These are phyloP conservation scores for Rhynchonema sp. DNA, from an alignment of 2,888 invertebrate species.

Conservation along the genomic window DNA sequence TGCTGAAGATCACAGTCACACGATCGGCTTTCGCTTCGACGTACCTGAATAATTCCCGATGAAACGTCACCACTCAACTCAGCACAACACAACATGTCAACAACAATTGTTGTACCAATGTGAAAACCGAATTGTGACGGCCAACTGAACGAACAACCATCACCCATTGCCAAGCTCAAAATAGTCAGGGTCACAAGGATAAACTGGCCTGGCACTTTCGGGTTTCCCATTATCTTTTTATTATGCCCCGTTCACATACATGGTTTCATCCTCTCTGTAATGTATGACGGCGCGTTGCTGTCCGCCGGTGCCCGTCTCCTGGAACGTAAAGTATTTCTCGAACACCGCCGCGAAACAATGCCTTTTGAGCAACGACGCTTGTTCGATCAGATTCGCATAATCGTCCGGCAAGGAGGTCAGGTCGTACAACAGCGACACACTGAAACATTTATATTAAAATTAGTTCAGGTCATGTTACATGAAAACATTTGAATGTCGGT, in stretches of 20 bases:
- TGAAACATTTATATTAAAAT: slow-evolving; percentile 46
- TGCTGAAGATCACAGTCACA: slow-evolving; percentile 96
- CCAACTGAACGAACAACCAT: no score
- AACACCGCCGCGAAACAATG: slow-evolving; percentile 99
- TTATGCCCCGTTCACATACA: slow-evolving; percentile 58
- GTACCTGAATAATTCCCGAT: slow-evolving; percentile 46
- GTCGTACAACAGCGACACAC: slow-evolving; percentile 77
- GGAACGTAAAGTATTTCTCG: slow-evolving; percentile 95
- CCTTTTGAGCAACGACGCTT: slow-evolving; percentile 77
- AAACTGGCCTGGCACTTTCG: no score
- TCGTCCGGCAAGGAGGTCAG: slow-evolving; percentile 73
- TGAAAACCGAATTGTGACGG: no score
- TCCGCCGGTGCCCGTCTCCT: slow-evolving; percentile 71
- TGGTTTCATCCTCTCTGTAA: slow-evolving; percentile 92
- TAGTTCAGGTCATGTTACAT: no score
- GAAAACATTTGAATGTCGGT: no score
- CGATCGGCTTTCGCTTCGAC: slow-evolving; percentile 93
- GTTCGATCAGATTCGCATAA: slow-evolving; percentile 61
- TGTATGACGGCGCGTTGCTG: slow-evolving; percentile 90
- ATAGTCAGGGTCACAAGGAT: no score
- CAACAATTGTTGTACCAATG: no score
- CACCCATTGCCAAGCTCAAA: no score
- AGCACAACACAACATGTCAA: background rate
- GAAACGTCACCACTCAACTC: background rate
- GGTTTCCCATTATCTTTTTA: slow-evolving; percentile 10